Percentiles rank a stretch among this genome's conserved stretches.
Conservation (phyloP, 2,113 vertebrate species). For the Nothocercus nigrocapillus region DNA sequence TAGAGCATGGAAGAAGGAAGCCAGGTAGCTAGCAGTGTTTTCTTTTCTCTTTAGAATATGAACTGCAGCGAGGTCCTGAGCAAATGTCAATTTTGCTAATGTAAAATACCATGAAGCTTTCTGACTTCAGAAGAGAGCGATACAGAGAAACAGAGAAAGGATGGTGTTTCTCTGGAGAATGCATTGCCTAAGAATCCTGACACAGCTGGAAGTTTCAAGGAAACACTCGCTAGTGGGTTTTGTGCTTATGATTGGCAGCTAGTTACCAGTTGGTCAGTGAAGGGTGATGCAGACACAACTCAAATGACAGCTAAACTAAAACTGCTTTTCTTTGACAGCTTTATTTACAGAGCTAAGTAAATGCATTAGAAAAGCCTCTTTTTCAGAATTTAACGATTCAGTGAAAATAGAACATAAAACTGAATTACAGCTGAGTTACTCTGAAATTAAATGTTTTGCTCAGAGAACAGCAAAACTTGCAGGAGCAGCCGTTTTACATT, state of each 20-base stretch:
- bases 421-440: not conserved
- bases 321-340: not conserved
- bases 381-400: conserved; percentile 5
- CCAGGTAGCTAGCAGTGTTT: not conserved
- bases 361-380: not conserved
- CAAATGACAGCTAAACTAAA: not conserved
- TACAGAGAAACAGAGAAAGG: not conserved
- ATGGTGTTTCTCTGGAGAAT: not conserved
- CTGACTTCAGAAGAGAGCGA: not conserved
- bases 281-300: not conserved
- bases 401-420: conserved; percentile 27
- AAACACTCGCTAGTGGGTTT: not conserved
- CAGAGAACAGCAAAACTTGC: not conserved
- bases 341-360: not conserved
- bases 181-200: not conserved
- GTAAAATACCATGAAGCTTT: not conserved
- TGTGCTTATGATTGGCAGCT: not conserved
- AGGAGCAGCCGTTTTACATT: not conserved
- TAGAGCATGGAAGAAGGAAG: not conserved
- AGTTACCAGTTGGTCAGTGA: conserved; percentile 15
- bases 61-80: not conserved
- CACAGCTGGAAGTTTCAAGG: not conserved
- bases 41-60: not conserved
- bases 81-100: not conserved
- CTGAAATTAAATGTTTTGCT: conserved; percentile 13